Conservation (phyloP, 1,140 invertebrate species). For the Hydropsyche tenuis region DNA sequence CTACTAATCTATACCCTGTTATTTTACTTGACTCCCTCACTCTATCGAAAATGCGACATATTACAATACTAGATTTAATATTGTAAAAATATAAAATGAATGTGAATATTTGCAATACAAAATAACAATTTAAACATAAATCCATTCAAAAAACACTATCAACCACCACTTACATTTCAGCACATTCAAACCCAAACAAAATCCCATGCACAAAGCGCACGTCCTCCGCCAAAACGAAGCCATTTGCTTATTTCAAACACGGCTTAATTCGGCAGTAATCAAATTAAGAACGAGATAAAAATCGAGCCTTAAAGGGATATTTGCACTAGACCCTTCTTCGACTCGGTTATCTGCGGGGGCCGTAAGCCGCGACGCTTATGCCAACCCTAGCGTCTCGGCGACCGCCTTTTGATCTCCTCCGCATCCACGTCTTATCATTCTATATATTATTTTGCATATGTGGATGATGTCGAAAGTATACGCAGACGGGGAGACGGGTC, state of each 20-base stretch:
- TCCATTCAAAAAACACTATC: too few species aligned
- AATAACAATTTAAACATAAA: too few species aligned
- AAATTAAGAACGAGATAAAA: too few species aligned
- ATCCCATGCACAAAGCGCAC: background rate
- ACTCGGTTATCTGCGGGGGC: conserved; percentile 39
- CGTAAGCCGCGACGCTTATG: conserved; percentile 44
- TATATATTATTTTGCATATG: background rate
- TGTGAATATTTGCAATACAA: too few species aligned
- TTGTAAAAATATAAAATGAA: too few species aligned
- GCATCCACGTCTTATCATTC: conserved; percentile 35
- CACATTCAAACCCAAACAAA: background rate
- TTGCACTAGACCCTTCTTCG: background rate
- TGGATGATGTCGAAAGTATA: background rate
- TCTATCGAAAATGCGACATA: conserved; percentile 46
- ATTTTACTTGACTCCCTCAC: conserved; percentile 42
- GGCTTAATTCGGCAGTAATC: too few species aligned
- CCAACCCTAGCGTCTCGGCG: conserved; percentile 22
- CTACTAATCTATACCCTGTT: conserved; percentile 48
- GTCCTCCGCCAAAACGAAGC: too few species aligned
- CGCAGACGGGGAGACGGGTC: background rate
- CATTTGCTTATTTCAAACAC: too few species aligned
- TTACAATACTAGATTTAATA: too few species aligned
- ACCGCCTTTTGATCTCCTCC: conserved; percentile 47
- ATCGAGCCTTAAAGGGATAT: too few species aligned
- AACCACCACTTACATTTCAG: background rate